A percentile compares a stretch with the other conserved stretches of the same genome.
Conservation (phyloP, 2,113 vertebrate genomes). For the Vombatus ursinus region DNA sequence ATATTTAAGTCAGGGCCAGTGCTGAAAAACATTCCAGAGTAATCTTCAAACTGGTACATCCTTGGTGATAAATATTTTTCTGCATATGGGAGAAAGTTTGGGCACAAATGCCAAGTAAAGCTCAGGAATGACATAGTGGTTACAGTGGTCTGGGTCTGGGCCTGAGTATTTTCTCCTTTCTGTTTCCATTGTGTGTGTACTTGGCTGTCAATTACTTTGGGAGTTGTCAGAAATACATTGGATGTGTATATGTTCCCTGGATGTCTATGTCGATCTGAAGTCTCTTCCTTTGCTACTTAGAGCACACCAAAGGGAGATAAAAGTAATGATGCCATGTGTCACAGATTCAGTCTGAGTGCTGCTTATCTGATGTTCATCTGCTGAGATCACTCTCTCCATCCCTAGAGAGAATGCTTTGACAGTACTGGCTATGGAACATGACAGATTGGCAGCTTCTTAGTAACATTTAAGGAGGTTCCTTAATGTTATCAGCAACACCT, state of each 20-base stretch:
- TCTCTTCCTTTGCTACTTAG: background rate
- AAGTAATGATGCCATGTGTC: background rate
- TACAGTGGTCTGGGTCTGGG: background rate
- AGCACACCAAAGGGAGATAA: background rate
- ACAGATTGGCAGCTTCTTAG: background rate
- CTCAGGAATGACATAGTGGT: background rate
- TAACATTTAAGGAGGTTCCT: background rate
- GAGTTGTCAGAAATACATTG: background rate
- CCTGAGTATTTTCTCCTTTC: background rate
- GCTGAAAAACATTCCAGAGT: background rate
- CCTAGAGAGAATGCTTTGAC: background rate
- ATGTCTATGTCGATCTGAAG: background rate
- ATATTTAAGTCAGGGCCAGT: background rate
- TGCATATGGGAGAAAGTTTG: background rate
- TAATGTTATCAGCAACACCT: background rate
- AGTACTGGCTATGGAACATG: background rate
- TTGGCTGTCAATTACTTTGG: background rate
- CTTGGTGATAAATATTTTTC: background rate
- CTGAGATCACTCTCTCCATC: background rate
- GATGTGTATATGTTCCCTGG: background rate
- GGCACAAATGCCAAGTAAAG: background rate
- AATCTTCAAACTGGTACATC: background rate
- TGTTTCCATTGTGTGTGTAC: background rate
- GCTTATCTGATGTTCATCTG: background rate
- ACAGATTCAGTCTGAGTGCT: background rate